Evolutionary conservation across 2,888 invertebrate genomes (phyloP), one percentile per base, ranked within the genome.

Genomic region (Pyrocoelia pectoralis): DNA sequence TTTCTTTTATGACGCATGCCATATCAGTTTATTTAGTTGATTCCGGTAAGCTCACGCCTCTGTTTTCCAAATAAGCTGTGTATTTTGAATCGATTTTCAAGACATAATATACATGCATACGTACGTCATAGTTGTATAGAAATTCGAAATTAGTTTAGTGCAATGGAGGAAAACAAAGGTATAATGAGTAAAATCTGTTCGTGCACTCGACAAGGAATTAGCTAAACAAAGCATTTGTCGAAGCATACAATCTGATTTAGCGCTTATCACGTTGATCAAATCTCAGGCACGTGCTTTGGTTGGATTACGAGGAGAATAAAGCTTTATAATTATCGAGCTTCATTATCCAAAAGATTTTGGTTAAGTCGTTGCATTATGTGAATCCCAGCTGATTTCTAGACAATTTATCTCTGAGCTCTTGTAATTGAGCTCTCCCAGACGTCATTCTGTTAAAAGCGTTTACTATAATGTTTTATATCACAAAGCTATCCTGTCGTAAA

Each of bases 241-340:
- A 43, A 43, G 41, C 41, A 43, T 43, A 43, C 41, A 43, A 43
- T 43, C 41, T 43, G 41, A 43, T 43, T 43, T 43, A 43, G 41
- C 14, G 41, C 41, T 43, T 43, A 43, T 43, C 41, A 43, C 41
- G 41, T 43, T 43, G 41, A 43, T 43, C 41, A 43, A 43, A 43
- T 43, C 41, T 43, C 13, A 43, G 41, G 15, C 41, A 43, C 41
- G 41, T 43, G 41, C 41, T 43, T 43, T 15, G 41, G 41, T 43
- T 43, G 41, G 41, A 43, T 43, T 43, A 43, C 14, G 41, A 43
- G 15, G 41, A 43, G 41, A 43, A 43, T 43, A 43, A 43, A 43
- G 41, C 41, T 43, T 43, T 15, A 43, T 43, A 43, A 43, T 43
- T 43, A 43, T 43, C 41, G 15, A 43, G 41, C 41, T 13, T 43